Evolutionary conservation across 2,888 invertebrate species (phyloP), one percentile per base, ranked within the genome.

Genomic region (Azorinus chamasolen): DNA sequence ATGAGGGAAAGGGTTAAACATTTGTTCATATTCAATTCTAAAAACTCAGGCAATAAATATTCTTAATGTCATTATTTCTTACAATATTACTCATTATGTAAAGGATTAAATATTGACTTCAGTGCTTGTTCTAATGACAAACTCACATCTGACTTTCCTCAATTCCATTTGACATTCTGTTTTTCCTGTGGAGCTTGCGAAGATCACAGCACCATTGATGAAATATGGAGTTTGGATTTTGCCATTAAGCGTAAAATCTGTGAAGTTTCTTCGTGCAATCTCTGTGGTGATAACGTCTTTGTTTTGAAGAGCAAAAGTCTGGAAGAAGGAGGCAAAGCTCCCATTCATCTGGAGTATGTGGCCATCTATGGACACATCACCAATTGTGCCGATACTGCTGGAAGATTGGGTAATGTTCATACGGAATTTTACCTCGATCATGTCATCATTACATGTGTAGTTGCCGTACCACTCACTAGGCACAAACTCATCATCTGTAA

Each of bases 391-490:
- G 12, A 78, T 78, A 25, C 43, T 59, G 57, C 48, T 66, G 8
- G 61, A 45, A 3, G 79, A 65, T 61, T 62, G 58, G 20, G 79
- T 69, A 6, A 79, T 73, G 53, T 79, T 79, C 58, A 74, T 61
- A 22, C 51, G n/a, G 39, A 72, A 74, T 6, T 46, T 57, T 20
- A 66, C 48, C 22, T 24, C 53, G 0, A 8, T 27, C 8, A 50
- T 32, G 41, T 79, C 65, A 50, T 62, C 61, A 20, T 57, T 16
- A 45, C 79, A 79, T n/a, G 70, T 70, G 46, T 70, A 79, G 53
- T 72, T 74, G 12, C 79, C 79, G 2, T 43, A 66, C 74, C 74
- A 79, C 39, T 66, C 59, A 59, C 74, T 79, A 16, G 73, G 70
- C n/a, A 75, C 43, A 24, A 79, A 57, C 24, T 58, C 65, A 24